phyloP scores from a whole-genome alignment of 2,797 vertebrate species.

The Phylloscopus collybita region DNA sequence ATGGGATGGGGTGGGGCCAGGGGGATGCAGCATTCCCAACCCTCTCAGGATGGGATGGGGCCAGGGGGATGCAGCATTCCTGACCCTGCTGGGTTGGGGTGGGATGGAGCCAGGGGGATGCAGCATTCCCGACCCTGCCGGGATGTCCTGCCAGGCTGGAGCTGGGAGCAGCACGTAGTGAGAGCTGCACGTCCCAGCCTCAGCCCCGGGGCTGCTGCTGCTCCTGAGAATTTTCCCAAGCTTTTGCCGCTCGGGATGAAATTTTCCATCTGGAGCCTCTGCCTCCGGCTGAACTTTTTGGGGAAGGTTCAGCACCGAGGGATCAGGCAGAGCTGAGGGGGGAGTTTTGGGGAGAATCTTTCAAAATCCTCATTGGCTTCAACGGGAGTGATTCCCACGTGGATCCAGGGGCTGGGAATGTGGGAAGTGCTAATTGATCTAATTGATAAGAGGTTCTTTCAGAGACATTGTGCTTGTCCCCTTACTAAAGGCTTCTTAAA shows the following conservation, averaged over 20 bases:
- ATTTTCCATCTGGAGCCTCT: slow-evolving; percentile 38
- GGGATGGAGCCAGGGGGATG: neutral
- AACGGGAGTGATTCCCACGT: neutral
- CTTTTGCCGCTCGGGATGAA: neutral
- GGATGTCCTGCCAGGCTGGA: neutral
- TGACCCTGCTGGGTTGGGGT: no score
- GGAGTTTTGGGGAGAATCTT: neutral
- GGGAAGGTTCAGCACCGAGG: neutral
- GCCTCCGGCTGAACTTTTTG: neutral
- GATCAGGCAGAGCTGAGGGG: neutral
- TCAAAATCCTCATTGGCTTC: neutral
- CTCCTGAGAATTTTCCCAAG: slow-evolving; percentile 1
- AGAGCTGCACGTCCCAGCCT: neutral
- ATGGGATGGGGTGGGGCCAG: no score
- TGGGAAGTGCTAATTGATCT: neutral
- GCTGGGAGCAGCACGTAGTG: slow-evolving; percentile 29
- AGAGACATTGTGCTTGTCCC: neutral
- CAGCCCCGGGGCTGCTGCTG: neutral
- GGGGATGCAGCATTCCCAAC: neutral
- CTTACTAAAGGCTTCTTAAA: neutral
- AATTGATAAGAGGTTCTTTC: neutral
- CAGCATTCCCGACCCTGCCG: neutral
- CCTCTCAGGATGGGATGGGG: no score
- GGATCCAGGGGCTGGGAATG: neutral
- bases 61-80: no score